These are phyloP conservation scores for Psittacula derbiana DNA, from an alignment of 2,797 vertebrate genomes.

Conservation along the genomic window DNA sequence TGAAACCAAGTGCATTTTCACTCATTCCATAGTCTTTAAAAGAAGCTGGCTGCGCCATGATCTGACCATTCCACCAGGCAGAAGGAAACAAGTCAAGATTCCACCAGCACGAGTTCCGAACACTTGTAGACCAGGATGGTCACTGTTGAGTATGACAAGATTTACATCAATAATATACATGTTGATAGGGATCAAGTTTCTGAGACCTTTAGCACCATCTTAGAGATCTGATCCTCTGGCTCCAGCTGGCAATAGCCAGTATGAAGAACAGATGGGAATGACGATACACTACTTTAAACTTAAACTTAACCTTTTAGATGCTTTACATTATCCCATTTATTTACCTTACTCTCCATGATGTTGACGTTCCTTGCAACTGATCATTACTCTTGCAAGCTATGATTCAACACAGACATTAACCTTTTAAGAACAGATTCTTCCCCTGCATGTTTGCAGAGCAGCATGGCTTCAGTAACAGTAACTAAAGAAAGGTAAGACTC, in stretches of 20 bases:
- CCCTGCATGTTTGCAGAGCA: neutral
- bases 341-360: neutral
- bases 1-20: neutral
- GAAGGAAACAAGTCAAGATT: neutral
- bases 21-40: neutral
- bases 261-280: neutral
- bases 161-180: rapidly evolving
- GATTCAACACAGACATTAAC: neutral
- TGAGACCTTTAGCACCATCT: neutral
- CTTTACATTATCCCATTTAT: neutral
- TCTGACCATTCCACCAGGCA: neutral
- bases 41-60: neutral
- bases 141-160: neutral
- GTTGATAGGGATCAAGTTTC: neutral
- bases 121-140: neutral
- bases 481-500: neutral
- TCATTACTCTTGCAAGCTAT: neutral
- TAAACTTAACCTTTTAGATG: neutral
- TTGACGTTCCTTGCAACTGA: neutral
- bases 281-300: rapidly evolving
- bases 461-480: neutral
- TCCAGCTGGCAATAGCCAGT: neutral
- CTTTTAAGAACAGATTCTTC: neutral
- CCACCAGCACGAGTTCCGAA: neutral
- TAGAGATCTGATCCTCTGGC: neutral